phyloP scores from a whole-genome alignment of 2,888 invertebrate species.

The Charanyca ferruginea region DNA sequence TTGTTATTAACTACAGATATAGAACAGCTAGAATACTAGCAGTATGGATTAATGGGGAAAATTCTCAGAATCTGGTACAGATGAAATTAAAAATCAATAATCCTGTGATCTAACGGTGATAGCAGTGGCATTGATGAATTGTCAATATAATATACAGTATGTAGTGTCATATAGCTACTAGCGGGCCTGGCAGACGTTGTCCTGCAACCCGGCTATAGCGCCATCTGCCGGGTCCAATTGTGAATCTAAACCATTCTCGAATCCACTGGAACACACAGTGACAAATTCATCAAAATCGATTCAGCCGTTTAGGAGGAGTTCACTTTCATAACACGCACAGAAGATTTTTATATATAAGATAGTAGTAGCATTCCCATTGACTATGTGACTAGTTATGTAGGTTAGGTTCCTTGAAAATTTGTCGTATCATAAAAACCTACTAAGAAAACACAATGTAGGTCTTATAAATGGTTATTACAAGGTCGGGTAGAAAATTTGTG shows the following conservation, averaged over 20 bases:
- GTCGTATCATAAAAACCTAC: background rate
- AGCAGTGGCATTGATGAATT: conserved; percentile 26
- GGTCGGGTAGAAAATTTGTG: conserved; percentile 44
- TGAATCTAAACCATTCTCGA: no score
- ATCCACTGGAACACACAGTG: no score
- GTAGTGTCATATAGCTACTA: background rate
- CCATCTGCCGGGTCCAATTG: no score
- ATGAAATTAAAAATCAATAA: conserved; percentile 16
- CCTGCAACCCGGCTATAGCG: no score
- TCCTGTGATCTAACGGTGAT: background rate
- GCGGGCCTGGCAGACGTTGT: no score
- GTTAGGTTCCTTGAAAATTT: conserved; percentile 4
- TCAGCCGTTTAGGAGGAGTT: no score
- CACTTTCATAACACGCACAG: no score
- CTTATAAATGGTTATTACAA: conserved; percentile 40
- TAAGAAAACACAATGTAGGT: conserved; percentile 37
- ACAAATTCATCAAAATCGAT: no score
- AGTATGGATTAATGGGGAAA: conserved; percentile 21
- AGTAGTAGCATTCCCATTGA: conserved; percentile 2
- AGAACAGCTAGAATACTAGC: background rate
- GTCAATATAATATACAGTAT: conserved; percentile 1
- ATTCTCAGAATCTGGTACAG: conserved; percentile 1
- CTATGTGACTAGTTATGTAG: background rate
- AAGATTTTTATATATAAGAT: no score
- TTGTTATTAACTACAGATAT: conserved; percentile 11